Conservation (phyloP, 2,113 vertebrate genomes). For the Pundamilia nyererei region DNA sequence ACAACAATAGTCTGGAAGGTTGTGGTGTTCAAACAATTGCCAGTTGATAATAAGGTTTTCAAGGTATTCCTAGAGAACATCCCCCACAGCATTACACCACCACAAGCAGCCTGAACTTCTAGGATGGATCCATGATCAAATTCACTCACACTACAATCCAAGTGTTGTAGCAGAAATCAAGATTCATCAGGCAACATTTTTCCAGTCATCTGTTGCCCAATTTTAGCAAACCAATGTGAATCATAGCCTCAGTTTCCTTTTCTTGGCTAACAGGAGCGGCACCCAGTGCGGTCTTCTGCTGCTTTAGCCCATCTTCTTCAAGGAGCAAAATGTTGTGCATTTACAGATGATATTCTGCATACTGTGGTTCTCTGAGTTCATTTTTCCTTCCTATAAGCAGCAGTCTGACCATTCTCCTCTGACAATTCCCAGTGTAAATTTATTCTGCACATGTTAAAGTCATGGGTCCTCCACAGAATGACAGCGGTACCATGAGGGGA, state of each 20-base stretch:
- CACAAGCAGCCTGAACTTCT: neutral
- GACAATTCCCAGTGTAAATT: neutral
- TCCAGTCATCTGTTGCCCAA: neutral
- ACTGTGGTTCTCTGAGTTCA: fast-evolving
- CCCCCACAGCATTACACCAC: neutral
- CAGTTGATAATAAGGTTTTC: neutral
- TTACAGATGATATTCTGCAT: neutral
- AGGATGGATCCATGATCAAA: neutral
- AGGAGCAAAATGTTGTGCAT: neutral
- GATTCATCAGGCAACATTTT: neutral
- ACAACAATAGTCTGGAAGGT: neutral
- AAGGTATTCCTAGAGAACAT: neutral
- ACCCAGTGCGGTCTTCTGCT: neutral
- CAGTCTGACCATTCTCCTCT: neutral
- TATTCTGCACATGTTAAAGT: neutral
- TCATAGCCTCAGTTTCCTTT: neutral
- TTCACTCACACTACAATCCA: neutral
- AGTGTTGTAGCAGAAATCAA: neutral
- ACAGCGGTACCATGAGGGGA: neutral
- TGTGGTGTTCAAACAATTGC: neutral
- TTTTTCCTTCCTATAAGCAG: neutral
- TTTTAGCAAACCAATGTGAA: neutral
- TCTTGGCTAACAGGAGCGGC: neutral
- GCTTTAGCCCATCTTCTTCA: neutral
- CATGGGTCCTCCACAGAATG: neutral